These are phyloP conservation scores for Pyxicephalus adspersus DNA, from an alignment of 2,113 vertebrate species.

Conservation along the genomic window DNA sequence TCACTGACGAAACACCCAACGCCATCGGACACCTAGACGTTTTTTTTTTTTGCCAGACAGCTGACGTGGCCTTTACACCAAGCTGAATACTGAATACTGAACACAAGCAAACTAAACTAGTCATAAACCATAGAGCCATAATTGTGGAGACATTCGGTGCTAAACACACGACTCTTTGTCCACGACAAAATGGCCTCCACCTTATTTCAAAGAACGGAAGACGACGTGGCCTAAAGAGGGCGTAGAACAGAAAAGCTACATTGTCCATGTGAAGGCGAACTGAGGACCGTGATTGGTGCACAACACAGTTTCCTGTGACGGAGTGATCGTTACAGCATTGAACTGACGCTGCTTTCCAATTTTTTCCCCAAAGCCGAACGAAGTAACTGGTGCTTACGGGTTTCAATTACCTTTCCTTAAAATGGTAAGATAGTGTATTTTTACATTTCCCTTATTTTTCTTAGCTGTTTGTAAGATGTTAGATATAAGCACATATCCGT, in stretches of 20 bases:
- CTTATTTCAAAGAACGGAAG: neutral
- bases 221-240: neutral
- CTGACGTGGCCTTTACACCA: conserved; percentile 24
- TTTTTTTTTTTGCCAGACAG: neutral
- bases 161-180: neutral
- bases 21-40: neutral
- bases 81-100: neutral
- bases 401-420: neutral
- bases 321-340: neutral
- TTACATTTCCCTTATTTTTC: too few species aligned
- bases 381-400: too few species aligned
- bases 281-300: neutral
- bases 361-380: neutral
- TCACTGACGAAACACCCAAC: too few species aligned
- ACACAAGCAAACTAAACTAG: too few species aligned
- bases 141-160: neutral
- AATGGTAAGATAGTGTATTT: neutral
- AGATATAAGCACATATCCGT: too few species aligned
- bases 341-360: neutral
- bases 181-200: conserved; percentile 3
- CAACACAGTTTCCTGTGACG: neutral
- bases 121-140: neutral
- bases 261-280: neutral
- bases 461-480: too few species aligned
- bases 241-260: neutral